Evolutionary conservation across 2,797 vertebrate genomes (phyloP), one percentile per base, ranked within the genome.

Genomic region (Eleutherodactylus coqui): DNA sequence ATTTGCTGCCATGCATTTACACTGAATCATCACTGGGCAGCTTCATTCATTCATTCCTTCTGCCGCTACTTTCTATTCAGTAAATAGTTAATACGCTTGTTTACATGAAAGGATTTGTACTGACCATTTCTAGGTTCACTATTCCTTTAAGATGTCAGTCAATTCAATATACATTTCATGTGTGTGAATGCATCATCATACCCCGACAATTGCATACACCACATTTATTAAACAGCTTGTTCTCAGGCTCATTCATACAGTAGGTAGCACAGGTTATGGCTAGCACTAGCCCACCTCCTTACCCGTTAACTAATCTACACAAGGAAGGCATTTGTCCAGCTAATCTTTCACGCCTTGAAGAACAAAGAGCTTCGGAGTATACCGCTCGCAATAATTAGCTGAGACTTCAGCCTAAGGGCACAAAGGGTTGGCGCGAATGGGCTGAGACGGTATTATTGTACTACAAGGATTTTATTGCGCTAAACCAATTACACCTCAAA

Each of bases 401-500:
- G 17, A 0, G 36, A 75, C 86, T 62, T 36, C 55, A 79, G 67
- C 82, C 86, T 14, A 41, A 36, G 81, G 86, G 86, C 64, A 79
- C 32, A 75, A 41, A 36, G 34, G 83, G 78, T 64, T 78, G 19
- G 64, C 51, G 73, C n/a, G 86, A 87, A 79, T 83, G 81, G 64
- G 75, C 62, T 17, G 41, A 83, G 75, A 73, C 29, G 36, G 53
- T 14, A 51, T 83, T 79, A 87, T 67, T 64, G 41, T 55, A 75
- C 21, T 75, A 84, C 75, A 87, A 32, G 75, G 81, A 84, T 84
- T 87, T 84, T 84, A 87, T 84, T 27, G 82, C 86, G 75, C 32
- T 79, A 83, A 87, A 87, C 62, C 85, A 87, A 87, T 87, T 87
- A 87, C 27, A 69, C 49, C 69, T 82, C 45, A 36, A n/a, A 76